Base-by-base conservation (phyloP, 2,113 vertebrate species). In the Ammodytes marinus region DNA sequence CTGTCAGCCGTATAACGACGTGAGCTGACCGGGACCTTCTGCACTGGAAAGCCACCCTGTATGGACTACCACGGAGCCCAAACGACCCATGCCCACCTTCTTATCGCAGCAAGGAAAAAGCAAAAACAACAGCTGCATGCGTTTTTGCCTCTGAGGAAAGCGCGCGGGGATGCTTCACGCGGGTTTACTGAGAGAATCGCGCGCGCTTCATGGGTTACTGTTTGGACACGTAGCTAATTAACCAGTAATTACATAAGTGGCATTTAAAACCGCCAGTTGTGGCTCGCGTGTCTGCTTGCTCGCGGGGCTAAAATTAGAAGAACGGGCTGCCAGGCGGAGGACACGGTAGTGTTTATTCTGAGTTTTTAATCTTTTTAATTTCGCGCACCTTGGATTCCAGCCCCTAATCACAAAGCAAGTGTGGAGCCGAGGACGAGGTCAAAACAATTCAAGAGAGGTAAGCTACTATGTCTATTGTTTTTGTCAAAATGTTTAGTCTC, bases 371-470 rank as follows among this genome's bases (percentile, higher is more conserved):
- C 80, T 83, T 84, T 70, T 61, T 58, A 54, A 27, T 27, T 59
- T 64, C 58, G 49, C 81, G 66, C 85, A 35, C 68, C 72, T 87
- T 84, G 89, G 91, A 91, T 90, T 85, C 70, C 58, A 53, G 69
- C 57, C 58, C 59, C 57, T 39, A 27, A 40, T 5, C 59, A 78
- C 79, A 75, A 83, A 79, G 86, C 87, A 65, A 92, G 85, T 65
- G 91, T 92, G 91, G 91, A 92, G 80, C 86, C 85, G 84, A 85
- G 80, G 88, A 86, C 82, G 84, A 90, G 79, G 79, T 84, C 91
- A 37, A 40, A 45, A 73, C 71, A 50, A 53, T 55, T 69, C 59
- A 12, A 82, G 58, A 73, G 83, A 86, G 91, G 91, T 92, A 59
- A 82, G 83, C 4, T 4, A 7, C 17, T 50, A 4, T 10, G 2